Percentiles rank a stretch among this genome's conserved stretches.
Evolutionary conservation across 2,888 invertebrate species (phyloP).

Genomic region (Macrosoma leucophasiata): DNA sequence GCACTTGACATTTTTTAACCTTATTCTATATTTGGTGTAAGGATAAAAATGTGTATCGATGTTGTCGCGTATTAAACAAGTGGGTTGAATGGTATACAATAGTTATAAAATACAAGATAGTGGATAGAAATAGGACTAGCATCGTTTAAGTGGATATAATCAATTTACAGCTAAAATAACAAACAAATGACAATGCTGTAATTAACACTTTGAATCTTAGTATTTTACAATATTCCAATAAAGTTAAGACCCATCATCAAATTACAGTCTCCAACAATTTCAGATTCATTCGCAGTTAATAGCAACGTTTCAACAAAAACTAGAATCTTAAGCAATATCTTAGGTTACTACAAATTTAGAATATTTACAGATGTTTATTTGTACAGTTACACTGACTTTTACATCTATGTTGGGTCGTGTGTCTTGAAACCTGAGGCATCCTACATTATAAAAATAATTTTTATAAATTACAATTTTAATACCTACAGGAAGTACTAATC

Average conservation of each 20-base stretch:
- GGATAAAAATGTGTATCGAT: too few relatives aligned
- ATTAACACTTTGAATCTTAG: too few relatives aligned
- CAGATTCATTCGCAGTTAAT: too few relatives aligned
- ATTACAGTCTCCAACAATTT: slow-evolving; percentile 24
- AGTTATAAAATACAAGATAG: too few relatives aligned
- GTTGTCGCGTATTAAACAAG: too few relatives aligned
- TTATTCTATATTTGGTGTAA: too few relatives aligned
- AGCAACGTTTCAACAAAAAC: too few relatives aligned
- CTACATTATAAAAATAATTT: slow-evolving; percentile 62
- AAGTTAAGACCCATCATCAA: slow-evolving; percentile 3
- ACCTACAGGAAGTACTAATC: slow-evolving; percentile 20
- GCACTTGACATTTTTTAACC: too few relatives aligned
- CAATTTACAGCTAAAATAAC: slow-evolving; percentile 3
- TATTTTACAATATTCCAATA: slow-evolving; percentile 8
- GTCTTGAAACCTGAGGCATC: slow-evolving; percentile 48
- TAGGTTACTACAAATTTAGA: slow-evolving; percentile 23
- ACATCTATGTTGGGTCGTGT: slow-evolving; percentile 37
- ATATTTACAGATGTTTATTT: slow-evolving; percentile 37
- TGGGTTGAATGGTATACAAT: too few relatives aligned
- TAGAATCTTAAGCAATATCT: slow-evolving; percentile 3
- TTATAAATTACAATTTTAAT: slow-evolving; percentile 32
- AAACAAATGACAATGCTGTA: too few relatives aligned
- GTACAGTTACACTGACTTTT: slow-evolving; percentile 32
- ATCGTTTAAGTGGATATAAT: slow-evolving; percentile 8
- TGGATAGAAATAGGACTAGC: slow-evolving; percentile 18